Evolutionary conservation across 2,113 vertebrate species (phyloP).

Genomic region (Bos javanicus): DNA sequence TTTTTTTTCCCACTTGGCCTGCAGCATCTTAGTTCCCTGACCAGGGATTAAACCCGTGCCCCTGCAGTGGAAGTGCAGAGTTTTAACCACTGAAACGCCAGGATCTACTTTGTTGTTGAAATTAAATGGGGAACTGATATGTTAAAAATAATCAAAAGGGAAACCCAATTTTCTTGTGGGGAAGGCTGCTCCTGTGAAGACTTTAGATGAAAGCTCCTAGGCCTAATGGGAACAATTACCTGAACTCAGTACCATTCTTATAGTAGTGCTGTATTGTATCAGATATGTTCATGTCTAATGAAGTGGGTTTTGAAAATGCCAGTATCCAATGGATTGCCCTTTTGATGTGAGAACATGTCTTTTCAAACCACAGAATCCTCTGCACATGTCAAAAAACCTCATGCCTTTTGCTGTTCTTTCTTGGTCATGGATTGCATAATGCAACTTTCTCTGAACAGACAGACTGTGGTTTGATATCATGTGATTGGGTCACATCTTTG

Average conservation of each 20-base stretch:
- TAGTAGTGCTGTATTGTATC: background rate
- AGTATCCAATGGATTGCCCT: background rate
- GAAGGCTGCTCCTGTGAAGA: background rate
- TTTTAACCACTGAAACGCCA: background rate
- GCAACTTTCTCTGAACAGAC: constrained; percentile 39
- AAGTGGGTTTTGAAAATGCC: background rate
- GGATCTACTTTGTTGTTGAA: constrained; percentile 2
- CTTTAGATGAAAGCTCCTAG: background rate
- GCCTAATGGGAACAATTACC: background rate
- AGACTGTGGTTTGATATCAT: constrained; percentile 51
- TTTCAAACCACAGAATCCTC: background rate
- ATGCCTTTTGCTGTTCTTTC: constrained; percentile 20
- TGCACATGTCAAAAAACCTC: background rate
- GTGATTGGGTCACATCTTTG: constrained; percentile 52
- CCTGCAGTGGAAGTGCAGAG: background rate
- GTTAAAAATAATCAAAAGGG: background rate
- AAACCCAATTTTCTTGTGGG: background rate
- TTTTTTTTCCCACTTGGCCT: background rate
- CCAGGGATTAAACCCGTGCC: background rate
- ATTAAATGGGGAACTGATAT: background rate
- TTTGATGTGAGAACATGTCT: background rate
- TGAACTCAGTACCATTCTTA: background rate
- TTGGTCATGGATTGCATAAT: constrained; percentile 26
- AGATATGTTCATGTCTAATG: background rate
- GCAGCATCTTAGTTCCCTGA: background rate